Evolutionary conservation across 2,888 invertebrate species (phyloP), one percentile per base, ranked within the genome.

Genomic region (Torymus aiolomorphi): DNA sequence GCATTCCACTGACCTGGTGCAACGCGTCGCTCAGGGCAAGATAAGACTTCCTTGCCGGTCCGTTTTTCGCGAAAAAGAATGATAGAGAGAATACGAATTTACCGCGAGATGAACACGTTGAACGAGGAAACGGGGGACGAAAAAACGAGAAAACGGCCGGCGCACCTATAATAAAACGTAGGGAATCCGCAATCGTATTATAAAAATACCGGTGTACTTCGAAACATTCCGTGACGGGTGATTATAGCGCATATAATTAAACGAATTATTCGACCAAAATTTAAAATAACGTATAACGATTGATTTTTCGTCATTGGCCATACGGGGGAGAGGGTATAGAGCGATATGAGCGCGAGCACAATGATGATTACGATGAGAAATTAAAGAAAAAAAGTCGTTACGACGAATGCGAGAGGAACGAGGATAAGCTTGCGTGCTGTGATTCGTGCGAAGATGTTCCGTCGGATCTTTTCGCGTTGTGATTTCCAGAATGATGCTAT

Each of bases 41-140:
- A 76, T 76, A 73, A 80, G 69, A 80, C 73, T 77, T 80, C 76
- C 73, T 74, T 70, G 73, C 69, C 71, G 71, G 66, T 14, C 18
- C 75, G 76, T 71, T 75, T 72, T 69, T 70, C 56, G 24, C 2
- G 18, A 51, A 49, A 65, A 54, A 13, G 8, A 20, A 52, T 20
- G 42, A n/a, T 4, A 20, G 11, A 72, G 18, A 24, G 12, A 69
- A n/a, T 42, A 42, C 42, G 42, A 42, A 42, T 42, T 42, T 42
- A 42, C 42, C 42, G 42, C 42, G 42, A 42, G 5, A 42, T 42
- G 42, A 42, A 42, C 42, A 42, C 8, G 42, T 42, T 42, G 42
- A 1, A 42, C 0, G 42, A 42, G 8, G 42, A 42, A 42, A 42
- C 31, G 0, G 31, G 31, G 31, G 31, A 31, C 5, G 5, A 31